Percentiles rank a stretch among this genome's conserved stretches.
phyloP scores from a whole-genome alignment of 2,797 vertebrate genomes.

The Crenuchus spilurus region DNA sequence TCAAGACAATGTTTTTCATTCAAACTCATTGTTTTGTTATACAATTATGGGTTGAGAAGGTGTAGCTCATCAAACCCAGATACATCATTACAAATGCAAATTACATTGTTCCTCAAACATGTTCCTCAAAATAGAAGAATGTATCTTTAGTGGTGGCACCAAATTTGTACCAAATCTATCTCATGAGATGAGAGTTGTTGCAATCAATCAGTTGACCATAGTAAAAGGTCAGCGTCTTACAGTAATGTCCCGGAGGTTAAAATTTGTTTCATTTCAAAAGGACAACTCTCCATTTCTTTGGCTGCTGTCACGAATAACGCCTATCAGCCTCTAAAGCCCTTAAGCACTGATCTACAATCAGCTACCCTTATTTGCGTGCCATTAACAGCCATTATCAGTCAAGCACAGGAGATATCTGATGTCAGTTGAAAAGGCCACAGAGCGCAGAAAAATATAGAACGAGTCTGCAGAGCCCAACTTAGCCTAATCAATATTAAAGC shows the following conservation, averaged over 20 bases:
- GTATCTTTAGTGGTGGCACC: not conserved
- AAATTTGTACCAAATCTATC: not conserved
- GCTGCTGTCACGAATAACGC: slow-evolving; percentile 14
- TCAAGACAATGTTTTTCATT: slow-evolving; percentile 11
- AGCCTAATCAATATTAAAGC: slow-evolving; percentile 45
- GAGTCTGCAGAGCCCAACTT: slow-evolving; percentile 35
- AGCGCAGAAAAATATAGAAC: slow-evolving; percentile 17
- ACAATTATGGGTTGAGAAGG: not conserved
- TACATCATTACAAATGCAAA: not conserved
- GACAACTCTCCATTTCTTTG: slow-evolving; percentile 4
- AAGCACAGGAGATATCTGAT: not conserved
- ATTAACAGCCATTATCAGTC: not conserved
- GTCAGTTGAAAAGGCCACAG: slow-evolving; percentile 19
- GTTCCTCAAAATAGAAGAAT: not conserved
- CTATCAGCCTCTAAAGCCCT: slow-evolving; percentile 26
- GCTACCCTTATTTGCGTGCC: not conserved
- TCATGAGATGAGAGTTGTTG: not conserved
- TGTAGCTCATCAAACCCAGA: not conserved
- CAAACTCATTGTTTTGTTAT: not conserved
- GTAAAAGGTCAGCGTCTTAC: slow-evolving; percentile 16
- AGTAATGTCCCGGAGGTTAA: slow-evolving; percentile 21
- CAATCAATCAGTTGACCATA: not conserved
- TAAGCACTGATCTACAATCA: slow-evolving; percentile 23
- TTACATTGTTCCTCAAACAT: not conserved
- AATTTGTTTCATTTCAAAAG: not conserved